Percentiles rank a stretch among this genome's conserved stretches.
Conservation (phyloP, 2,888 invertebrate genomes). For the Laspeyria flexula region DNA sequence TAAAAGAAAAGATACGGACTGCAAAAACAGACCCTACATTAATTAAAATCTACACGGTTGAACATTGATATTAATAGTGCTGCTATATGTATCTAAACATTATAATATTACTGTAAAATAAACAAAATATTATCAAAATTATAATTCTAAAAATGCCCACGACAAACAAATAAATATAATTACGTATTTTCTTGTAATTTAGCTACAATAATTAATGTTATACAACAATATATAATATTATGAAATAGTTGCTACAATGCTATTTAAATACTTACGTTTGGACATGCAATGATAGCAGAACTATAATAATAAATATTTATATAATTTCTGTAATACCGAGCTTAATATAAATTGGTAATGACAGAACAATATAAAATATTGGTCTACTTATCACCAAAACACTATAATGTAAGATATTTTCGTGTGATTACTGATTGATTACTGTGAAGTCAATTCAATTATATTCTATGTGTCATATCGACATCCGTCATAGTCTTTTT, state of each 20-base stretch:
- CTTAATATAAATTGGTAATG: neutral
- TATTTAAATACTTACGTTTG: neutral
- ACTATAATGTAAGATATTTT: too few relatives aligned
- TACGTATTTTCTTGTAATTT: slow-evolving; percentile 33
- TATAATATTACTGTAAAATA: slow-evolving; percentile 19
- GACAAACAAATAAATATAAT: slow-evolving; percentile 23
- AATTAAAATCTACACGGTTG: slow-evolving; percentile 9
- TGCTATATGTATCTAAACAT: slow-evolving; percentile 28
- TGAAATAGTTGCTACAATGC: neutral
- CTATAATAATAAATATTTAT: slow-evolving; percentile 1
- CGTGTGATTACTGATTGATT: too few relatives aligned
- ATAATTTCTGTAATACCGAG: neutral
- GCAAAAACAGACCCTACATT: slow-evolving; percentile 27
- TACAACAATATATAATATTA: neutral
- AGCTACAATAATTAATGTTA: slow-evolving; percentile 9
- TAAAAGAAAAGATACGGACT: slow-evolving; percentile 30
- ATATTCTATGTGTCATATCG: too few relatives aligned
- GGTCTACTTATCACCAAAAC: too few relatives aligned
- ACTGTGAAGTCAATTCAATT: too few relatives aligned
- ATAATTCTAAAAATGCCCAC: slow-evolving; percentile 26
- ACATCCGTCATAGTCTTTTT: too few relatives aligned
- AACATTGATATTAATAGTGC: slow-evolving; percentile 29
- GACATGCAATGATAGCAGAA: slow-evolving; percentile 13
- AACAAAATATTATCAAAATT: slow-evolving; percentile 41
- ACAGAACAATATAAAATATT: slow-evolving; percentile 2